A percentile compares a stretch with the other conserved stretches of the same genome.
Evolutionary conservation across 2,113 vertebrate species (phyloP).

Genomic region (Oncorhynchus keta): DNA sequence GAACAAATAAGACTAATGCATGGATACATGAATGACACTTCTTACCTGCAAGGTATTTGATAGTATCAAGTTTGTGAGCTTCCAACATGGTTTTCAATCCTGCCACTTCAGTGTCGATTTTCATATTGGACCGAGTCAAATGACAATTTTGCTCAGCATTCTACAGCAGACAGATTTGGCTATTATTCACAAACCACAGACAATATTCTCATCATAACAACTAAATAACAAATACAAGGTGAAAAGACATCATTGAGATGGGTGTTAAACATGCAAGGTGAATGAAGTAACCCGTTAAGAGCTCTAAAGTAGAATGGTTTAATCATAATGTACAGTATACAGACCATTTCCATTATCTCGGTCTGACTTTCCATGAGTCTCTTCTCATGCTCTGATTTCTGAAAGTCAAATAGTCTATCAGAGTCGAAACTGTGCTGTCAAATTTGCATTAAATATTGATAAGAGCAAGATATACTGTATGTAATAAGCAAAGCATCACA

Average conservation of each 20-base stretch:
- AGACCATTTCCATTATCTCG: slow-evolving; percentile 91
- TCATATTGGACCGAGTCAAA: slow-evolving; percentile 87
- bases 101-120: slow-evolving; percentile 94
- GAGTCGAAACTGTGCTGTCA: not conserved
- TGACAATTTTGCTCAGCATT: slow-evolving; percentile 86
- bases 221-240: not conserved
- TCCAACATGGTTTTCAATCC: slow-evolving; percentile 96
- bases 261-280: not conserved
- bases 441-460: not conserved
- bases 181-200: not conserved
- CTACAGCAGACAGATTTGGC: slow-evolving; percentile 65
- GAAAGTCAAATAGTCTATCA: slow-evolving; percentile 26
- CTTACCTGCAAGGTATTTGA: slow-evolving; percentile 96
- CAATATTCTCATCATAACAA: not conserved
- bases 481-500: too few relatives aligned
- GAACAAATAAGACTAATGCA: too few relatives aligned
- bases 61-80: slow-evolving; percentile 93
- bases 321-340: slow-evolving; percentile 29
- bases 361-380: slow-evolving; percentile 84
- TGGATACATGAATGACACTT: not conserved
- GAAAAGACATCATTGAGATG: not conserved
- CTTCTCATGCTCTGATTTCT: slow-evolving; percentile 87
- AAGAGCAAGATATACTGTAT: too few relatives aligned
- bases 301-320: not conserved
- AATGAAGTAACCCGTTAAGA: not conserved